These are phyloP conservation scores for Camponotus vicinus DNA, from an alignment of 1,140 invertebrate genomes.

Conservation along the genomic window DNA sequence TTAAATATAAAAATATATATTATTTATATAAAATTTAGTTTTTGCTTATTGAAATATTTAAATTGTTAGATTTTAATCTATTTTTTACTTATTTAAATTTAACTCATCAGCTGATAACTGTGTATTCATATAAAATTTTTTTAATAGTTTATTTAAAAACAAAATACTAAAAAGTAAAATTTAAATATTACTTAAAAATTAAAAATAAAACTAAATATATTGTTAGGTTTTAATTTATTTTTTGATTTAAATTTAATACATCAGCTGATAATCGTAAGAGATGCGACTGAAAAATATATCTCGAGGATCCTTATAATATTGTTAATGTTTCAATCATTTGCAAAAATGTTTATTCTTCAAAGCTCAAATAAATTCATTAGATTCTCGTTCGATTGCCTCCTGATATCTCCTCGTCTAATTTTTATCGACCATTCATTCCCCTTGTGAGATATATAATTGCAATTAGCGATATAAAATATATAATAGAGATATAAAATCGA, in stretches of 20 bases:
- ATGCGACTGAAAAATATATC: background rate
- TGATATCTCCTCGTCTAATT: background rate
- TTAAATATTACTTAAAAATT: too few species aligned
- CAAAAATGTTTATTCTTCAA: background rate
- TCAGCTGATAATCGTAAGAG: background rate
- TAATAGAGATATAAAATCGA: background rate
- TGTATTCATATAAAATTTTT: too few species aligned
- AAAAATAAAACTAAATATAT: background rate
- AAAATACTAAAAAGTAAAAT: too few species aligned
- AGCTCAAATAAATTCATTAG: background rate
- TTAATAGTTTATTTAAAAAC: too few species aligned
- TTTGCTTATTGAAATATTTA: background rate
- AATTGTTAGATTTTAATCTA: background rate
- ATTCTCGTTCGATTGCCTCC: background rate
- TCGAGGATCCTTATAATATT: background rate
- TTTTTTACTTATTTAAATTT: background rate
- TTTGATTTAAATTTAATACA: background rate
- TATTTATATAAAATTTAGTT: background rate
- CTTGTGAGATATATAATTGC: background rate
- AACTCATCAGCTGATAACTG: too few species aligned
- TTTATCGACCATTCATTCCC: background rate
- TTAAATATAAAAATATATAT: too few species aligned
- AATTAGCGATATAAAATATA: constrained; percentile 7
- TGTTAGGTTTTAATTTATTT: background rate
- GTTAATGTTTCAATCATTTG: background rate